phyloP scores from a whole-genome alignment of 2,113 vertebrate species.

The Brevimyrus niger region DNA sequence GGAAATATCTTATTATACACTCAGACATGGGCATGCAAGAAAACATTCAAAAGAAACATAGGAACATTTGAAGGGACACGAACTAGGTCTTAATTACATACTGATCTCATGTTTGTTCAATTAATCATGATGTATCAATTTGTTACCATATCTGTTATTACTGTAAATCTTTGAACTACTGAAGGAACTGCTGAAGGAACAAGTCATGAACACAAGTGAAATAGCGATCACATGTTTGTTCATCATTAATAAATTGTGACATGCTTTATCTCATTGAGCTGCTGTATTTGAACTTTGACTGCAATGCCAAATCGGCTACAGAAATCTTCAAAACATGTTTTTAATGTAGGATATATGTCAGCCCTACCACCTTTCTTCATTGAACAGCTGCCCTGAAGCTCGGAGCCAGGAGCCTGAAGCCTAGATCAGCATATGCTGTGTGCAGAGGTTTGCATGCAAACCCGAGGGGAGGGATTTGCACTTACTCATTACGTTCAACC shows the following conservation, averaged over 20 bases:
- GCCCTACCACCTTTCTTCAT: background rate
- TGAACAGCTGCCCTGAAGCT: background rate
- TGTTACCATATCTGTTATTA: no score
- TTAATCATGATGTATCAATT: no score
- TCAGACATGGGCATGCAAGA: background rate
- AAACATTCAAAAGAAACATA: background rate
- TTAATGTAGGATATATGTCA: background rate
- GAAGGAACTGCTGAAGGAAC: background rate
- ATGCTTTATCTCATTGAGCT: background rate
- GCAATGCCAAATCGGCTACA: background rate
- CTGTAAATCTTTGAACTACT: background rate
- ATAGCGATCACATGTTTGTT: background rate
- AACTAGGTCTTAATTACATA: no score
- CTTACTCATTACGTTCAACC: conserved; percentile 5
- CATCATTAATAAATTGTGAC: background rate
- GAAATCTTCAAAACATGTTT: background rate
- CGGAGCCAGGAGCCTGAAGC: background rate
- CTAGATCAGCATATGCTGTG: background rate
- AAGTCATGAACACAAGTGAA: background rate
- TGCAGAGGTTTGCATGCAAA: background rate
- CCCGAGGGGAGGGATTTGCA: background rate
- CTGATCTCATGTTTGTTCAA: no score
- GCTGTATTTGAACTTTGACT: background rate
- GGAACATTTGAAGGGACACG: no score
- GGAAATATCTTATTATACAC: background rate